A percentile compares a stretch with the other conserved stretches of the same genome.
Conservation (phyloP, 2,113 vertebrate genomes). For the Tyto alba region DNA sequence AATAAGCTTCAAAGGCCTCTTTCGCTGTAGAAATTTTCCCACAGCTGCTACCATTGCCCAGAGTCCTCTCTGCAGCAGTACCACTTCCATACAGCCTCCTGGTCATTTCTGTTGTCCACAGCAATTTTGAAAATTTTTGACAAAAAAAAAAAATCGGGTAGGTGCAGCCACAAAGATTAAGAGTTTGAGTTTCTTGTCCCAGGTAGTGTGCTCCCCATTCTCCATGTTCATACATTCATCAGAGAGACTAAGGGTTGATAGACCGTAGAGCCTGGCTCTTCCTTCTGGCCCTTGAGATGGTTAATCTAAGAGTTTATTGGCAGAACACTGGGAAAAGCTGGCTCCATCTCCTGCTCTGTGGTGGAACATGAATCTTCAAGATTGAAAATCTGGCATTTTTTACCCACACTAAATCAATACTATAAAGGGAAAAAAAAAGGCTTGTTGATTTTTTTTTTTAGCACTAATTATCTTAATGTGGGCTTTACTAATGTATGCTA, state of each 20-base stretch:
- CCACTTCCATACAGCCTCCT: neutral
- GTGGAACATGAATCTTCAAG: constrained; percentile 23
- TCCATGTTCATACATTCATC: neutral
- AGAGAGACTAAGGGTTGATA: neutral
- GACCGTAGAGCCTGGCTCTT: neutral
- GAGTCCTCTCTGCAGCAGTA: neutral
- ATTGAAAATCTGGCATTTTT: constrained; percentile 43
- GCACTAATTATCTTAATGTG: constrained; percentile 42
- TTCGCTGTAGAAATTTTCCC: neutral
- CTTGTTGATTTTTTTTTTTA: constrained; percentile 34
- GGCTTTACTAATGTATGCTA: constrained; percentile 32
- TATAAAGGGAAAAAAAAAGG: constrained; percentile 1
- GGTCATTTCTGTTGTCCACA: neutral
- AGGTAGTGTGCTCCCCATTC: neutral
- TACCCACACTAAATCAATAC: constrained; percentile 39
- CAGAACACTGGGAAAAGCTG: constrained; percentile 27
- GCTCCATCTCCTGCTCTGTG: constrained; percentile 13
- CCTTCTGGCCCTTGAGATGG: neutral
- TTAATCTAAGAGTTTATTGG: neutral
- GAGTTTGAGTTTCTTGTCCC: neutral
- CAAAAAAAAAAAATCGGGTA: neutral
- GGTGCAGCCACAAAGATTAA: neutral
- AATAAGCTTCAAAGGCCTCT: neutral
- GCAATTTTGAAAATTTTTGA: neutral
- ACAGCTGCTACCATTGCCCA: neutral